These are phyloP conservation scores for Drosophila anceps DNA, from an alignment of 2,888 invertebrate species.

Conservation along the genomic window DNA sequence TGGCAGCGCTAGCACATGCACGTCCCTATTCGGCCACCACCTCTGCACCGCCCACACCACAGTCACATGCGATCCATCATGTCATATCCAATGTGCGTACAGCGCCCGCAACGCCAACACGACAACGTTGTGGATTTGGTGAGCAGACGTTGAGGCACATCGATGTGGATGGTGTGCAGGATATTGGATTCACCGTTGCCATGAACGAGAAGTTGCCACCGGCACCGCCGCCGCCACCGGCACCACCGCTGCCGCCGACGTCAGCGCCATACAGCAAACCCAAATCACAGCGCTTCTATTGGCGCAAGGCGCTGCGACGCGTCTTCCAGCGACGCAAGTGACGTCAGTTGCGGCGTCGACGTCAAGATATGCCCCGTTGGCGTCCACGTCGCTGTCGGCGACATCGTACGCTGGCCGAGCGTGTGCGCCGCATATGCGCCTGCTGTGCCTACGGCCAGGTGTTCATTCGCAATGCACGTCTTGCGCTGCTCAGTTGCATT, in stretches of 20 bases:
- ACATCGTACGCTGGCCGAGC: slow-evolving; percentile 62
- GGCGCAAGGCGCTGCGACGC: slow-evolving; percentile 83
- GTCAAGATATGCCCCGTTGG: slow-evolving; percentile 72
- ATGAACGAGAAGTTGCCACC: slow-evolving; percentile 31
- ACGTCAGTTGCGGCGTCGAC: slow-evolving; percentile 69
- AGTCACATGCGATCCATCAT: slow-evolving; percentile 39
- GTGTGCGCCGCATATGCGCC: slow-evolving; percentile 67
- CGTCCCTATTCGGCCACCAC: slow-evolving; percentile 56
- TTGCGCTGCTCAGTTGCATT: slow-evolving; percentile 73
- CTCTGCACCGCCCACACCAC: slow-evolving; percentile 71
- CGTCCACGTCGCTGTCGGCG: slow-evolving; percentile 68
- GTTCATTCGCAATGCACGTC: slow-evolving; percentile 64
- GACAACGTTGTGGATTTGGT: slow-evolving; percentile 19
- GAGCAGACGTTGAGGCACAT: neutral
- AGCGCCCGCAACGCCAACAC: slow-evolving; percentile 65
- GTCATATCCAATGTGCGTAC: slow-evolving; percentile 53
- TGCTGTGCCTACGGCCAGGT: slow-evolving; percentile 74
- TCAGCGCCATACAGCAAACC: slow-evolving; percentile 38
- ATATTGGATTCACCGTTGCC: slow-evolving; percentile 40
- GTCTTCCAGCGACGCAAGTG: slow-evolving; percentile 81
- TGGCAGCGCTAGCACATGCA: slow-evolving; percentile 57
- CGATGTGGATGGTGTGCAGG: slow-evolving; percentile 30
- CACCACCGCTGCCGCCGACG: neutral
- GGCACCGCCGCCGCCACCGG: neutral
- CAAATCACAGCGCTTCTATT: slow-evolving; percentile 78